Evolutionary conservation across 64 coral and sea anemone species (phyloP), one percentile per base, ranked within the genome.

Genomic region (Hydrozoanthus tunicans): DNA sequence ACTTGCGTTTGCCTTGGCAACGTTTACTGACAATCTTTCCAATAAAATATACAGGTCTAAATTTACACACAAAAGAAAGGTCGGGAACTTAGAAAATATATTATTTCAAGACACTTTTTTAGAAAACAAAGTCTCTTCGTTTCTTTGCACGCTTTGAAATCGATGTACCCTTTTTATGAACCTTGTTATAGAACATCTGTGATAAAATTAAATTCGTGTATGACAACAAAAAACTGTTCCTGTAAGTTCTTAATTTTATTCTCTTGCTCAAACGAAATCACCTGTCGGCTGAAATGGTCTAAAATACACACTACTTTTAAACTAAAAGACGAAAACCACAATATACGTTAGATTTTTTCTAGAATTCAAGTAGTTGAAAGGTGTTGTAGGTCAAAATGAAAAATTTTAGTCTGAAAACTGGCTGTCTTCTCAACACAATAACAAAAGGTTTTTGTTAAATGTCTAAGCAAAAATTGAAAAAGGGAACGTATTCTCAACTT

Each of bases 11-110:
- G 53, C 70, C 56, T 88, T 88, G 84, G 67, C 67, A 88, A 75
- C 84, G 84, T 74, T 88, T 88, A 75, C 69, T 60, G 52, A 9
- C 72, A 75, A 75, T 27, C 12, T 86, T 53, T 58, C 52, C 53
- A 72, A 52, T 59, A 86, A 86, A 86, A 86, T 86, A 88, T 88
- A 88, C 84, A 74, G 70, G 23, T 72, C 68, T 88, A 88, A 73
- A 88, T 86, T 65, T 64, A 86, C 74, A 74, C 83, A 86, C 68
- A 73, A 86, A 56, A 86, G 56, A 74, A 88, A 86, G 61, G 17
- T 24, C 59, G 24, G 10, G 51, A 4, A 52, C 24, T 56, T 57
- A 6, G 6, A 83, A 60, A 43, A 61, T 32, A 27, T 27, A 10
- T 8, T 51, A 13, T 59, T 88, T 59, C 14, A 12, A 23, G 25